Evolutionary conservation across 2,113 vertebrate species (phyloP).

Genomic region (Sebastes fasciatus): DNA sequence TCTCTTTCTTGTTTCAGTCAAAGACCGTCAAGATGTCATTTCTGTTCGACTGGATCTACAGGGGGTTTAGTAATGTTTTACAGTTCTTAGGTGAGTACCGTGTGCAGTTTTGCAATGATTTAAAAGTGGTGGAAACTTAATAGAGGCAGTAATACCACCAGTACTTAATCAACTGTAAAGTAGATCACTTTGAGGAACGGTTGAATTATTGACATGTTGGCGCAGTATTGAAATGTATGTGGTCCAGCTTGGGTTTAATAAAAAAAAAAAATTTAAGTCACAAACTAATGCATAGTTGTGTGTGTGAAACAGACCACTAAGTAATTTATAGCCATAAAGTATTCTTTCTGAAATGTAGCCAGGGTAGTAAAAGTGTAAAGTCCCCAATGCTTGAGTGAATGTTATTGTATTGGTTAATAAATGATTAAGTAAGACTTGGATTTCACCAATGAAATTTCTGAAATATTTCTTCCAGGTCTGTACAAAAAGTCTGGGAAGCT

Average conservation of each 20-base stretch:
- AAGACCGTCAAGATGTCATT: conserved; percentile 90
- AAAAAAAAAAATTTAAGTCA: background rate
- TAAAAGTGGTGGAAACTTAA: too few relatives aligned
- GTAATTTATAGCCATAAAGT: background rate
- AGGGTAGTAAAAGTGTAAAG: background rate
- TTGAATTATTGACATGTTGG: background rate
- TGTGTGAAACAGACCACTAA: background rate
- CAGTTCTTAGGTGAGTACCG: conserved; percentile 91
- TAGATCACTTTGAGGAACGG: background rate
- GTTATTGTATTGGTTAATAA: background rate
- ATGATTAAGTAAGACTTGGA: background rate
- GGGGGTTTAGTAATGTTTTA: conserved; percentile 93
- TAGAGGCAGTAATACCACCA: background rate
- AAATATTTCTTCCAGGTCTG: conserved; percentile 83
- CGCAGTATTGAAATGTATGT: background rate
- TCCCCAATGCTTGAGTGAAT: background rate
- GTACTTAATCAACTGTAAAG: background rate
- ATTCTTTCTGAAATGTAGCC: background rate
- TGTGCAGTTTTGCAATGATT: background rate
- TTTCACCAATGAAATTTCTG: background rate
- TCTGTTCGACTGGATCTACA: conserved; percentile 97
- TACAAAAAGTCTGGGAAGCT: conserved; percentile 97
- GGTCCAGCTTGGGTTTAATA: too few relatives aligned
- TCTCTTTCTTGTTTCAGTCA: conserved; percentile 69
- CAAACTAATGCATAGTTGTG: background rate